These are phyloP conservation scores for Ivindomyrus marchei DNA, from an alignment of 2,113 vertebrate species.

Conservation along the genomic window DNA sequence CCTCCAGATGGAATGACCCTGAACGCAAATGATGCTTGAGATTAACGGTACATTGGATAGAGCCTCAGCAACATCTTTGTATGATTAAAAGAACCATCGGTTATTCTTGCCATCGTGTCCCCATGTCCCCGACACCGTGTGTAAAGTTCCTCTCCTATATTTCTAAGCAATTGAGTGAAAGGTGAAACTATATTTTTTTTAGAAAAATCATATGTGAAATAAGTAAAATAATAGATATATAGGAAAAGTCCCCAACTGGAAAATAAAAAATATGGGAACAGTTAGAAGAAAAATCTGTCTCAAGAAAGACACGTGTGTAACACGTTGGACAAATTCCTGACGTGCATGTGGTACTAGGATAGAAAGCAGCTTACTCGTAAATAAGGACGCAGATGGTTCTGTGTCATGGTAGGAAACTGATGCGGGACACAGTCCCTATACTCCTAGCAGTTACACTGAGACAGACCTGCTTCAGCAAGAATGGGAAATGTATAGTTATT, in stretches of 20 bases:
- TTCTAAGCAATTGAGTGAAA: background rate
- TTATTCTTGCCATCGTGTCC: background rate
- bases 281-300: background rate
- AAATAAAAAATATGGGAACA: background rate
- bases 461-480: background rate
- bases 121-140: background rate
- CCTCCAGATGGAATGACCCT: constrained; percentile 7
- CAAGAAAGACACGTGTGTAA: background rate
- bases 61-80: background rate
- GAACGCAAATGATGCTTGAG: background rate
- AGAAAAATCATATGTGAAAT: background rate
- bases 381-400: background rate
- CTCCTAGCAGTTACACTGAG: background rate
- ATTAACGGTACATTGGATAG: background rate
- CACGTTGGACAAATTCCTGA: constrained; percentile 3
- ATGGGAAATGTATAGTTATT: background rate
- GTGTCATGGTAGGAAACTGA: background rate
- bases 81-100: background rate
- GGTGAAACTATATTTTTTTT: background rate
- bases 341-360: constrained; percentile 1
- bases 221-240: background rate
- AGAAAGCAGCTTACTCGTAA: background rate
- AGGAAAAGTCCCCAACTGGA: background rate
- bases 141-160: background rate
- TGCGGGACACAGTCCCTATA: background rate